Evolutionary conservation across 2,888 invertebrate species (phyloP).

Genomic region (Drosophila falleni): DNA sequence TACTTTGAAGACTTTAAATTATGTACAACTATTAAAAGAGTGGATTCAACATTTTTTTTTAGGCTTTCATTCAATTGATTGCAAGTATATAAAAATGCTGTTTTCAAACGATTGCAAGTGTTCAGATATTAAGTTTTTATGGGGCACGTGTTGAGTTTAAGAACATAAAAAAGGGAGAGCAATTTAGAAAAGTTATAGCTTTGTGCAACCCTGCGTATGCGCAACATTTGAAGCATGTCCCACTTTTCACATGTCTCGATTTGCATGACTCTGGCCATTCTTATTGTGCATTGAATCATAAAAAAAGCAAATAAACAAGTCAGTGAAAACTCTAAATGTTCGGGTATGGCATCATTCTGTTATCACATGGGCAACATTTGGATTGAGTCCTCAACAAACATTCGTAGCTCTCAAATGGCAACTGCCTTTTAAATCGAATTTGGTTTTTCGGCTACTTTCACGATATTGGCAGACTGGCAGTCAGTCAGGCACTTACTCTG

Average conservation of each 20-base stretch:
- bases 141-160: conserved; percentile 55
- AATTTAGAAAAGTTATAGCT: conserved; percentile 36
- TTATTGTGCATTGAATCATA: conserved; percentile 44
- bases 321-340: conserved; percentile 20
- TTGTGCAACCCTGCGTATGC: conserved; percentile 40
- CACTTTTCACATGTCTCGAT: conserved; percentile 44
- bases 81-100: conserved; percentile 40
- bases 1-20: conserved; percentile 22
- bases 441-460: conserved; percentile 23
- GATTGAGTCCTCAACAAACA: conserved; percentile 50
- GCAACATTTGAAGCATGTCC: conserved; percentile 49
- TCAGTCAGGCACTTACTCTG: not conserved
- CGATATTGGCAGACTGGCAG: conserved; percentile 14
- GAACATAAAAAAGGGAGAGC: conserved; percentile 15
- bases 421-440: conserved; percentile 51
- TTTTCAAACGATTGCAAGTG: conserved; percentile 22
- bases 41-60: conserved; percentile 22
- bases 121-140: conserved; percentile 46
- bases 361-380: conserved; percentile 14
- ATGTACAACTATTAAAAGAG: conserved; percentile 12
- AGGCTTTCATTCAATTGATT: conserved; percentile 50
- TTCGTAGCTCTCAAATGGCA: conserved; percentile 44
- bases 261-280: conserved; percentile 43
- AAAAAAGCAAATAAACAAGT: conserved; percentile 30
- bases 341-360: conserved; percentile 30